Conservation (phyloP, 2,888 invertebrate genomes). For the Andrena flavipes region DNA sequence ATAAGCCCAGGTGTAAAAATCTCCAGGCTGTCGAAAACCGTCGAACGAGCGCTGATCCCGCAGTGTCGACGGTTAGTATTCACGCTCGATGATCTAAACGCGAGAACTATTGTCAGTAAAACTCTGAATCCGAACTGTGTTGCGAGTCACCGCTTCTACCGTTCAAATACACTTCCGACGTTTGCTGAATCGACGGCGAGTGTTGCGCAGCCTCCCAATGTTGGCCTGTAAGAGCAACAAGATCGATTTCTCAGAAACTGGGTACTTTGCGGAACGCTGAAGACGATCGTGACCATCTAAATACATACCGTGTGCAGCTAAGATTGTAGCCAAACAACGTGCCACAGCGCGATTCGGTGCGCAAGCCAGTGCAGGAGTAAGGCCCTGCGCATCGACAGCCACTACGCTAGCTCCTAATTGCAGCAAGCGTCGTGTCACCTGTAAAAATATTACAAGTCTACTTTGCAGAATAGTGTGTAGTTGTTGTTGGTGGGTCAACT, state of each 20-base stretch:
- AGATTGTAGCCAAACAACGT: slow-evolving; percentile 87
- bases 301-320: slow-evolving; percentile 80
- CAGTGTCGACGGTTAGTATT: slow-evolving; percentile 36
- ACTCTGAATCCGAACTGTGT: slow-evolving; percentile 80
- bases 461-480: background rate
- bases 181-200: slow-evolving; percentile 79
- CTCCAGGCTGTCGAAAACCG: slow-evolving; percentile 1
- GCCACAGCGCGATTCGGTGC: slow-evolving; percentile 88
- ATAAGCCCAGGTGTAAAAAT: slow-evolving; percentile 4
- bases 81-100: slow-evolving; percentile 63
- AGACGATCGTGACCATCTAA: background rate
- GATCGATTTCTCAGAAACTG: background rate
- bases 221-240: slow-evolving; percentile 66
- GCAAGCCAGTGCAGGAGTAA: slow-evolving; percentile 88
- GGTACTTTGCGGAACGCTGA: background rate
- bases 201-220: slow-evolving; percentile 77
- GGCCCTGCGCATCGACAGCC: slow-evolving; percentile 87
- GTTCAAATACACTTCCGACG: slow-evolving; percentile 78
- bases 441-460: background rate
- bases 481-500: background rate
- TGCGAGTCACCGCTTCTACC: slow-evolving; percentile 76
- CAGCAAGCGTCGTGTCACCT: slow-evolving; percentile 86
- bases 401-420: slow-evolving; percentile 87
- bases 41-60: background rate
- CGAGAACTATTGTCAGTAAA: slow-evolving; percentile 76